Percentiles rank a stretch among this genome's conserved stretches.
Evolutionary conservation across 2,888 invertebrate species (phyloP).

Genomic region (Seira sanloemensis): DNA sequence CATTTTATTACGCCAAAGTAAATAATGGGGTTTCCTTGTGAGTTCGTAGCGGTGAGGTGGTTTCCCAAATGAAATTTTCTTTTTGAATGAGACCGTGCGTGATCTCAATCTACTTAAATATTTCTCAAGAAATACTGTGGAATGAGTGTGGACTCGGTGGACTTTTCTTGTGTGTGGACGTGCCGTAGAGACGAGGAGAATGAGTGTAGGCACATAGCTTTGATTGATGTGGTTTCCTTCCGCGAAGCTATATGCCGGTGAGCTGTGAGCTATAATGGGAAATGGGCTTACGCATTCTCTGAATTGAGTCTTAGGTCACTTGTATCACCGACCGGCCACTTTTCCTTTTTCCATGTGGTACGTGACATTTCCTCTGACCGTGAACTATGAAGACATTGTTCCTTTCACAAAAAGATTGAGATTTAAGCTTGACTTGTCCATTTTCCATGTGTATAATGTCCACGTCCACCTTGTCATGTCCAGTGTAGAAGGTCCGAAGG

Average conservation of each 20-base stretch:
- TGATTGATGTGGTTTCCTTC: constrained; percentile 55
- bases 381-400: constrained; percentile 51
- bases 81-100: constrained; percentile 28
- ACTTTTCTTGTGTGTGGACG: too few relatives aligned
- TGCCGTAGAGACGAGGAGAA: too few relatives aligned
- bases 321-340: constrained; percentile 20
- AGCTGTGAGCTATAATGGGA: too few relatives aligned
- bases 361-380: constrained; percentile 51
- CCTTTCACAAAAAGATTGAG: too few relatives aligned
- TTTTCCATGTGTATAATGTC: not conserved
- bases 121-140: not conserved
- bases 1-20: too few relatives aligned
- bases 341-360: too few relatives aligned
- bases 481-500: not conserved
- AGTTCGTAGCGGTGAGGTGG: too few relatives aligned
- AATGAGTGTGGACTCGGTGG: not conserved
- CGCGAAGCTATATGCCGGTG: constrained; percentile 13
- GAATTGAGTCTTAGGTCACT: too few relatives aligned
- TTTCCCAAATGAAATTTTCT: too few relatives aligned
- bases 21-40: too few relatives aligned
- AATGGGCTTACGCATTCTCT: too few relatives aligned
- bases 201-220: constrained; percentile 15
- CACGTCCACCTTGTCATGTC: not conserved
- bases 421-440: too few relatives aligned
- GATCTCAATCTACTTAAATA: constrained; percentile 29